Conservation (phyloP, 1,140 invertebrate species). For the Schmidtea mediterranea region DNA sequence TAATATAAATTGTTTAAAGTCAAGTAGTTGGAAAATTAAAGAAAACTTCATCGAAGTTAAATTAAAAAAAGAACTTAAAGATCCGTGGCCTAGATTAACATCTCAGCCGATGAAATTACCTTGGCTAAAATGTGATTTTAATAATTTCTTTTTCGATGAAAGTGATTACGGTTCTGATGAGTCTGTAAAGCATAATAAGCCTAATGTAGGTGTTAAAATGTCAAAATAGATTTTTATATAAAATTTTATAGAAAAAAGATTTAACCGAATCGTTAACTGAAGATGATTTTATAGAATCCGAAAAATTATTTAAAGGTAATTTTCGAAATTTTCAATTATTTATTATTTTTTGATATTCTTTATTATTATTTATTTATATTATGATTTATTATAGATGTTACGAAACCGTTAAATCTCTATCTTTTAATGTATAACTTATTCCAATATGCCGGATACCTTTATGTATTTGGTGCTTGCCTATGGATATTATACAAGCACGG, state of each 20-base stretch:
- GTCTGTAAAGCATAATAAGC: constrained; percentile 2
- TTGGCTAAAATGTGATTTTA: constrained; percentile 71
- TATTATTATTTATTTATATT: constrained; percentile 3
- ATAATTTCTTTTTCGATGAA: constrained; percentile 40
- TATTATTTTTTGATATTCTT: no score
- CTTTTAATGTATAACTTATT: constrained; percentile 62
- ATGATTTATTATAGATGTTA: constrained; percentile 22
- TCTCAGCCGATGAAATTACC: constrained; percentile 47
- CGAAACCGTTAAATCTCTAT: constrained; percentile 55
- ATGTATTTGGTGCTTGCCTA: constrained; percentile 37
- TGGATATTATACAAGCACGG: no score
- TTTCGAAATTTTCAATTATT: neutral
- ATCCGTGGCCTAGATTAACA: constrained; percentile 54
- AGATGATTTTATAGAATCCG: constrained; percentile 39
- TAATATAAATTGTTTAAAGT: no score
- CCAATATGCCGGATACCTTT: constrained; percentile 59
- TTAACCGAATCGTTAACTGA: constrained; percentile 39
- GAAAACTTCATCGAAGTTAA: constrained; percentile 48
- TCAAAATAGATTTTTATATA: neutral
- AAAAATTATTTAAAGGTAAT: neutral
- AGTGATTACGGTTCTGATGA: constrained; percentile 38
- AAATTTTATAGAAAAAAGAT: constrained; percentile 31
- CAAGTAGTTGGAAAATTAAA: constrained; percentile 29
- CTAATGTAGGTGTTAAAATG: neutral
- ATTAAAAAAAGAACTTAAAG: constrained; percentile 38